Conservation (phyloP, 2,888 invertebrate species). For the Flexamia atlantica region DNA sequence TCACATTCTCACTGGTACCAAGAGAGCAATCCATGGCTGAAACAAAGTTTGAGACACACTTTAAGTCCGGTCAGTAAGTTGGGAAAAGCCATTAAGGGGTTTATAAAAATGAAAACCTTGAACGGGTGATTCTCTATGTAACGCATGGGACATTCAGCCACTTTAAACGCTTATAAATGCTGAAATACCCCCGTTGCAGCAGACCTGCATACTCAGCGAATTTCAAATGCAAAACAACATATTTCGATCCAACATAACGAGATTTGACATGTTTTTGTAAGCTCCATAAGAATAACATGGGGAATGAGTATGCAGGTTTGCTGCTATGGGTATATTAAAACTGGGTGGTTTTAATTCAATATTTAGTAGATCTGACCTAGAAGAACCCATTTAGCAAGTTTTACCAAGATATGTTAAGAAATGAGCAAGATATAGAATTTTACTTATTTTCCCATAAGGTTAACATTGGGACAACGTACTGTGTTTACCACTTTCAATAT, state of each 20-base stretch:
- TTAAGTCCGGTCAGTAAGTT: too few species aligned
- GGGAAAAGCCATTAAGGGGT: too few species aligned
- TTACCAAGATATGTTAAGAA: too few species aligned
- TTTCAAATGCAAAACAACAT: not conserved
- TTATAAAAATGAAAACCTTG: too few species aligned
- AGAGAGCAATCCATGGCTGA: slow-evolving; percentile 70
- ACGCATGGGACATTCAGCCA: not conserved
- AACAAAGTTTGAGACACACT: slow-evolving; percentile 53
- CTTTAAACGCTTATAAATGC: too few species aligned
- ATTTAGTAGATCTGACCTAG: not conserved
- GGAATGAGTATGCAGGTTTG: not conserved
- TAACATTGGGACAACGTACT: too few species aligned
- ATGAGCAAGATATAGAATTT: too few species aligned
- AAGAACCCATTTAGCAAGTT: not conserved
- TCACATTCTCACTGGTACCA: slow-evolving; percentile 66
- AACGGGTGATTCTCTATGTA: too few species aligned
- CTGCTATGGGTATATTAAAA: not conserved
- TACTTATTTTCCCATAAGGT: too few species aligned
- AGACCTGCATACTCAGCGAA: not conserved
- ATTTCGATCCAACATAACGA: not conserved
- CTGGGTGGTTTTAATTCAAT: too few species aligned
- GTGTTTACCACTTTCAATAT: too few species aligned
- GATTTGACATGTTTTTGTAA: not conserved
- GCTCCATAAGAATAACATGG: not conserved
- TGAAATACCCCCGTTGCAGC: not conserved